phyloP scores from a whole-genome alignment of 2,888 invertebrate genomes.

The Xylophagus ater region DNA sequence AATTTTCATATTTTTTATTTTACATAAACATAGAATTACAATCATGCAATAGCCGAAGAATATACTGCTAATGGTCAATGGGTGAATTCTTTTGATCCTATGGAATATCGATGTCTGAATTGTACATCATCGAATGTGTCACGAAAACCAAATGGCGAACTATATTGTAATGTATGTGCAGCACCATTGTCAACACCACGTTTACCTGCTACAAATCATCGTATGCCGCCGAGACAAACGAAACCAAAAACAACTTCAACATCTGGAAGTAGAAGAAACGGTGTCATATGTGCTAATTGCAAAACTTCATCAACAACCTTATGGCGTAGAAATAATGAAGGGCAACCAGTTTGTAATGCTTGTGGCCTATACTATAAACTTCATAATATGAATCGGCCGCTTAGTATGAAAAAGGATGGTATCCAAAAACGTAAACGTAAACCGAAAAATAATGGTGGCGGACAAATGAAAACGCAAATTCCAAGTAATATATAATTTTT shows the following conservation, averaged over 20 bases:
- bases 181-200: conserved; percentile 4
- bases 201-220: conserved; percentile 15
- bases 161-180: conserved; percentile 9
- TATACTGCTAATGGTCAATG: conserved; percentile 27
- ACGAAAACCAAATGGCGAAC: conserved; percentile 24
- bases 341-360: conserved; percentile 79
- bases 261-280: conserved; percentile 33
- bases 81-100: conserved; percentile 10
- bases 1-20: conserved; percentile 1
- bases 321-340: conserved; percentile 78
- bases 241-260: conserved; percentile 29
- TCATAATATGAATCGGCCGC: conserved; percentile 64
- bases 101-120: conserved; percentile 5
- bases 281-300: conserved; percentile 50
- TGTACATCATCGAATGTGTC: conserved; percentile 11
- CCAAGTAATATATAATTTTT: conserved; percentile 19
- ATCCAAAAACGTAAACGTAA: conserved; percentile 96
- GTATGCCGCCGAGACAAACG: conserved; percentile 28
- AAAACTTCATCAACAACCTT: conserved; percentile 58
- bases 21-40: conserved; percentile 26
- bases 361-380: conserved; percentile 46
- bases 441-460: conserved; percentile 46
- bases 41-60: conserved; percentile 32
- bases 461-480: conserved; percentile 21
- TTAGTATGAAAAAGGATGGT: conserved; percentile 98